These are phyloP conservation scores for Sphecodes monilicornis DNA, from an alignment of 2,888 invertebrate genomes.

Conservation along the genomic window DNA sequence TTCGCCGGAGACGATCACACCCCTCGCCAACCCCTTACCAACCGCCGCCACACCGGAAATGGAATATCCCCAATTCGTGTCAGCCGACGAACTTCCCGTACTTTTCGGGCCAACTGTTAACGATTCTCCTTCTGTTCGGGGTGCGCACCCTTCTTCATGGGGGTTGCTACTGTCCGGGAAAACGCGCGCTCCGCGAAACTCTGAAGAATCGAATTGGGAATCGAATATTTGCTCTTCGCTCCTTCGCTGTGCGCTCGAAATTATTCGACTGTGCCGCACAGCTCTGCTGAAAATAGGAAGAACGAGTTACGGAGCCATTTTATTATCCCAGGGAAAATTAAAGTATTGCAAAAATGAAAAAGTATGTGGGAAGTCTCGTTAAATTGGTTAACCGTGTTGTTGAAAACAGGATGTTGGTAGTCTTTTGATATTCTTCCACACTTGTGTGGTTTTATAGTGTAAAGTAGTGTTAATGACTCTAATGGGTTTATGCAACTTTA, in stretches of 20 bases:
- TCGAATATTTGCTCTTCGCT: not conserved
- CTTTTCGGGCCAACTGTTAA: slow-evolving; percentile 62
- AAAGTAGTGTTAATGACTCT: too few species aligned
- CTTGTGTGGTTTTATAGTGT: too few species aligned
- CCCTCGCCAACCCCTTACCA: slow-evolving; percentile 22
- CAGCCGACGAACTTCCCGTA: slow-evolving; percentile 60
- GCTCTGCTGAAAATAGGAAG: not conserved
- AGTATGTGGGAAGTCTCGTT: too few species aligned
- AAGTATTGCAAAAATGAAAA: too few species aligned
- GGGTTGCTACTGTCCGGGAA: not conserved
- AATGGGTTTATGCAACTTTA: too few species aligned
- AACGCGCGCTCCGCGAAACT: slow-evolving; percentile 2
- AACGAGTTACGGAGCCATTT: not conserved
- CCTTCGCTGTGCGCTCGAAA: not conserved
- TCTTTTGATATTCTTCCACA: too few species aligned
- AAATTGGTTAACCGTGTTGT: too few species aligned
- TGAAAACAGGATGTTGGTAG: too few species aligned
- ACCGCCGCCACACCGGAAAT: slow-evolving; percentile 52
- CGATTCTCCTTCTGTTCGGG: slow-evolving; percentile 49
- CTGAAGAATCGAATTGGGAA: slow-evolving; percentile 11
- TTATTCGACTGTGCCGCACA: not conserved
- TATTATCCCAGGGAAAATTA: not conserved
- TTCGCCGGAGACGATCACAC: slow-evolving; percentile 49
- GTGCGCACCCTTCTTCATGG: slow-evolving; percentile 26
- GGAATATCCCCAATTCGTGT: slow-evolving; percentile 67